Evolutionary conservation across 2,113 vertebrate species (phyloP), one percentile per base, ranked within the genome.

Genomic region (Burhinus bistriatus): DNA sequence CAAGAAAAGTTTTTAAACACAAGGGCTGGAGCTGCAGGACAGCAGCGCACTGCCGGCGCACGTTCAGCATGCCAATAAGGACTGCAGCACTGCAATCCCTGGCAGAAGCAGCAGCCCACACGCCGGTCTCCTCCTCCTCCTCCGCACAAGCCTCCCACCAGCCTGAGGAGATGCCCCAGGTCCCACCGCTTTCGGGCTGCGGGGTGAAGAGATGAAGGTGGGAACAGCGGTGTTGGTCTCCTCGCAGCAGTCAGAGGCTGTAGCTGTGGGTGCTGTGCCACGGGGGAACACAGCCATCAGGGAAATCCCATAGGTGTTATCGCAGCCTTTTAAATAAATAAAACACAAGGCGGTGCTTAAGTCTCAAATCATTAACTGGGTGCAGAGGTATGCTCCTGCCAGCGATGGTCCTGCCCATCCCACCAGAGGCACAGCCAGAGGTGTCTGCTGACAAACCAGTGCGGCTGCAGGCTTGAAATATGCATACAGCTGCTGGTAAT

Each of bases 1-100:
- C 88, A 65, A 11, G 9, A 42, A 71, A 97, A 93, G 76, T 95
- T 94, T 94, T 89, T n/a, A 15, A 92, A 66, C 3, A 5, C 51
- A 55, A 88, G 71, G 27, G 3, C 16, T 23, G 19, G 45, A 38
- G 77, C 73, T 84, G 16, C 89, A 75, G 86, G 95, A 57, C 45
- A 84, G 90, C 13, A 4, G 36, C 20, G 8, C 2, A 36, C 86
- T 83, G 90, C 59, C 30, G 9, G 76, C 13, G 22, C 92, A 38
- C 59, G 95, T 64, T 89, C 81, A 64, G 95, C 92, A 90, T 94
- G 90, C 58, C 90, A 93, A 95, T 81, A 86, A 96, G 90, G 86
- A 92, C 92, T 90, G 92, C 95, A 93, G 97, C 89, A 84, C 96
- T 32, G 97, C 96, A 76, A 80, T 86, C 85, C n/a, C 71, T 5